phyloP scores from a whole-genome alignment of 2,797 vertebrate genomes.

The Lepus townsendii region DNA sequence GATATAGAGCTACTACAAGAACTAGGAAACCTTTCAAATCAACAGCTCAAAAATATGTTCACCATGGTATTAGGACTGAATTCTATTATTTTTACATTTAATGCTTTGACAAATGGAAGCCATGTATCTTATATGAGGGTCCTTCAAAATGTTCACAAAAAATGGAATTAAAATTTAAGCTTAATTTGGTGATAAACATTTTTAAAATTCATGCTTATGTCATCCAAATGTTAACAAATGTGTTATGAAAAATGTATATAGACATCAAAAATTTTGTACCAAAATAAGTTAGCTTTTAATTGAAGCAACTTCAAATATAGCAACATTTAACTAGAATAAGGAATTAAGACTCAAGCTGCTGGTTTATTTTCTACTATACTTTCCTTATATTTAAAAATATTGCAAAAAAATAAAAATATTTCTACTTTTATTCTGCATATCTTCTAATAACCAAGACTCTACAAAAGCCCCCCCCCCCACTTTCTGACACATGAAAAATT shows the following conservation, averaged over 20 bases:
- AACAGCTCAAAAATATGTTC: neutral
- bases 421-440: neutral
- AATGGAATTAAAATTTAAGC: no score
- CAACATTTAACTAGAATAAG: neutral
- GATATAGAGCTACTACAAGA: neutral
- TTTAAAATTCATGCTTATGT: no score
- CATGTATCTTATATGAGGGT: neutral
- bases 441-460: neutral
- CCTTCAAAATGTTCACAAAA: no score
- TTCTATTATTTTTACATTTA: neutral
- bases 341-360: neutral
- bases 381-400: conserved; percentile 17
- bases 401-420: neutral
- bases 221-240: no score
- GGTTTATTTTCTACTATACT: neutral
- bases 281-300: no score
- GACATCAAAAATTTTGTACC: no score
- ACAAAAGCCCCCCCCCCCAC: neutral
- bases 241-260: no score
- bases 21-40: conserved; percentile 1
- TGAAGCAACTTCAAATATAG: neutral
- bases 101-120: neutral
- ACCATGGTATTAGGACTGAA: neutral
- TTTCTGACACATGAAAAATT: neutral
- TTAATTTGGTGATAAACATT: no score